A percentile compares a stretch with the other conserved stretches of the same genome.
Conservation (phyloP, 2,888 invertebrate species). For the Ochropleura leucogaster region DNA sequence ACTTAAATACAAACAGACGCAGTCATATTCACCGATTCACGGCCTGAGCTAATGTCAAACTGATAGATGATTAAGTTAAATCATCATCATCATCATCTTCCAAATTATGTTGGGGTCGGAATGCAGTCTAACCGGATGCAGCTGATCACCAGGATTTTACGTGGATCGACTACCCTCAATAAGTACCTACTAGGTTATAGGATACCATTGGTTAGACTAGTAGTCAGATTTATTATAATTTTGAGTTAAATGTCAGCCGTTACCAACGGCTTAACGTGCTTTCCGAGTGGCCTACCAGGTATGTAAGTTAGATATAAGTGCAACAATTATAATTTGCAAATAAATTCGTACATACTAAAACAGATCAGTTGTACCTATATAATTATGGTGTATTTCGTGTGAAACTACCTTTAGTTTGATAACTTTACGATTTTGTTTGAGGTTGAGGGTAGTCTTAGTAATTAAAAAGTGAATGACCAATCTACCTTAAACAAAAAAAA, state of each 20-base stretch:
- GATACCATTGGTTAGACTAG: too few relatives aligned
- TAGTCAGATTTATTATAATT: too few relatives aligned
- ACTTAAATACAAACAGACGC: too few relatives aligned
- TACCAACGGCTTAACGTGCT: too few relatives aligned
- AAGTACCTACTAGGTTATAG: too few relatives aligned
- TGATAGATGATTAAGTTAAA: background rate
- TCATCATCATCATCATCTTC: too few relatives aligned
- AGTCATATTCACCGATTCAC: background rate
- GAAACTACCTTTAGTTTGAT: slow-evolving; percentile 7
- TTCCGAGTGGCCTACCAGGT: too few relatives aligned
- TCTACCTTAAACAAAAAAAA: slow-evolving; percentile 6
- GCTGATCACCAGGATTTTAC: too few relatives aligned
- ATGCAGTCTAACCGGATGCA: too few relatives aligned
- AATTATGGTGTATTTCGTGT: background rate
- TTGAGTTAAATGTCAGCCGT: too few relatives aligned
- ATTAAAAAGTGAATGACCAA: background rate
- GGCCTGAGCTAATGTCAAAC: background rate
- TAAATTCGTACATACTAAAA: background rate
- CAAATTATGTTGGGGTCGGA: too few relatives aligned
- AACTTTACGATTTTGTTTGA: background rate
- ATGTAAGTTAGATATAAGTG: background rate
- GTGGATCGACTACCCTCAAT: too few relatives aligned
- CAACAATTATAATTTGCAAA: background rate
- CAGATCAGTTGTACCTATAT: background rate
- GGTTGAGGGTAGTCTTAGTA: slow-evolving; percentile 27